Evolutionary conservation across 1,140 invertebrate species (phyloP).

Genomic region (Eriocheir sinensis): DNA sequence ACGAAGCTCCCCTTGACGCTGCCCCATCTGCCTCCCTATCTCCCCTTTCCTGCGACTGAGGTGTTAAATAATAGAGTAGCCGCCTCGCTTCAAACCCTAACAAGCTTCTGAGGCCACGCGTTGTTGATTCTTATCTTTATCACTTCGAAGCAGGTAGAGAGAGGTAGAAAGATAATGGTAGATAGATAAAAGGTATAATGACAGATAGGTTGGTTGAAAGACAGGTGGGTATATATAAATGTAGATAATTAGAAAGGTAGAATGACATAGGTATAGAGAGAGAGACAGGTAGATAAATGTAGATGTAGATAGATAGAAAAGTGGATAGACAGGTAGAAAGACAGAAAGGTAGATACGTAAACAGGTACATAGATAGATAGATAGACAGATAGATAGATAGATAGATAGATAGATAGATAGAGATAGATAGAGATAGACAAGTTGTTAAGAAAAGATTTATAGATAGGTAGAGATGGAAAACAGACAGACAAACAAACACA

Average conservation of each 20-base stretch:
- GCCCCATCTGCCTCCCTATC: too few species aligned
- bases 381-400: not conserved
- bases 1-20: too few species aligned
- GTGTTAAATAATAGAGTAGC: too few species aligned
- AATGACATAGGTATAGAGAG: not conserved
- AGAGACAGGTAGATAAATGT: not conserved
- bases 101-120: too few species aligned
- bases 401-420: not conserved
- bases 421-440: conserved; percentile 6
- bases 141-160: too few species aligned
- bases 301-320: not conserved
- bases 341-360: not conserved
- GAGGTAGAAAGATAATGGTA: not conserved
- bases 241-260: not conserved
- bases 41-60: too few species aligned
- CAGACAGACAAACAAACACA: not conserved
- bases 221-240: not conserved
- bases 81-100: too few species aligned
- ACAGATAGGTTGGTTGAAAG: not conserved
- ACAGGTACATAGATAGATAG: not conserved
- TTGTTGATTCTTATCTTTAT: too few species aligned
- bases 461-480: not conserved
- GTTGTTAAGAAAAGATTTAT: not conserved
- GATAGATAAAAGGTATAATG: too few species aligned
- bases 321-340: not conserved